Evolutionary conservation across 1,140 invertebrate species (phyloP), one percentile per base, ranked within the genome.

Genomic region (Drosophila pandora): DNA sequence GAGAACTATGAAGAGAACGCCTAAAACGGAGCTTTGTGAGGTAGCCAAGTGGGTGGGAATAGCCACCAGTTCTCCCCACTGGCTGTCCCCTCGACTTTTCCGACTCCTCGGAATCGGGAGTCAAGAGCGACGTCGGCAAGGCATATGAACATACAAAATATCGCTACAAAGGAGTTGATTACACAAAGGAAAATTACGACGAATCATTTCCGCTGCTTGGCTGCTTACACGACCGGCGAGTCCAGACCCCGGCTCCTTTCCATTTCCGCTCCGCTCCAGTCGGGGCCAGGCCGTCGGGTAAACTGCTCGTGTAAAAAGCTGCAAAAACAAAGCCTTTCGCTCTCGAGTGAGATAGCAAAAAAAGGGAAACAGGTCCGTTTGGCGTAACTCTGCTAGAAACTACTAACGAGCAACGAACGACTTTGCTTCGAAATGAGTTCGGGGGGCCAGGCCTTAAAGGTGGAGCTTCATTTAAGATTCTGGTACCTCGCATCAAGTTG

Each of bases 121-220:
- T 78, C 78, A 87, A 78, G 74, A 87, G 80, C 73, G 60, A 47
- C 63, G 75, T 53, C 64, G 79, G 70, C 79, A 67, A 62, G 80
- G 82, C 83, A 87, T 87, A 88, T 87, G 82, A 87, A 87, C 82
- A 87, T 82, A 87, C 78, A 88, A 87, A 87, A 87, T 87, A 82
- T 87, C 69, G 74, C 84, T 88, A 89, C 83, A 90, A 90, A 90
- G 80, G 88, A 88, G 82, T 90, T 90, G 88, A 90, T 90, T 90
- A 90, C 88, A 90, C 88, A 90, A 90, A 90, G 88, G 88, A 90
- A 90, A 90, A 90, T 90, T 90, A 90, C 88, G 88, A 77, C 88
- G 88, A 90, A 90, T 90, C 88, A 90, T 90, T 90, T 90, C 88
- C 88, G 88, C 88, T 90, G 88, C 83, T 88, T 88, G 83, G 83